phyloP scores from a whole-genome alignment of 2,797 vertebrate genomes.

The Silurus lanzhouensis region DNA sequence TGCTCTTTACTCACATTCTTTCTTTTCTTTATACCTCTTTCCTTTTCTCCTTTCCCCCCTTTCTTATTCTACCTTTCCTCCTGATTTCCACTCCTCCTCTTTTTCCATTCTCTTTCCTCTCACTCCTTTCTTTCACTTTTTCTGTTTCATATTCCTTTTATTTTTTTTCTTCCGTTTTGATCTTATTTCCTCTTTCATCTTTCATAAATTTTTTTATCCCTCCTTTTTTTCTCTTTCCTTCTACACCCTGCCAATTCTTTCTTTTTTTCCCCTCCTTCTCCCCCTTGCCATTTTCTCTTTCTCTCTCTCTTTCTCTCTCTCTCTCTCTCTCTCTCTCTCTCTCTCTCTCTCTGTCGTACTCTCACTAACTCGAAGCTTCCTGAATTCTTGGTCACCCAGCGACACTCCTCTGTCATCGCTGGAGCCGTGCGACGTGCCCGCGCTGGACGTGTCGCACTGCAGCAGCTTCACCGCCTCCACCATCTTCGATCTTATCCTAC shows the following conservation, averaged over 20 bases:
- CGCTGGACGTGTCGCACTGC: constrained; percentile 72
- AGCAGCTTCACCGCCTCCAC: constrained; percentile 74
- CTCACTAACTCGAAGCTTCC: constrained; percentile 73
- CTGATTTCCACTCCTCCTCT: constrained; percentile 16
- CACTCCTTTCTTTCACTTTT: constrained; percentile 56
- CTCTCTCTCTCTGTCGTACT: constrained; percentile 29
- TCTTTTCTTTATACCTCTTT: constrained; percentile 28
- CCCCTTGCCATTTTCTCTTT: constrained; percentile 61
- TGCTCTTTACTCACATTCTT: neutral
- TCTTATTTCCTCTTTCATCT: constrained; percentile 31
- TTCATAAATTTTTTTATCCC: constrained; percentile 53
- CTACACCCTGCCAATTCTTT: neutral
- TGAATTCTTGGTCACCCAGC: constrained; percentile 88
- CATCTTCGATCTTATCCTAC: constrained; percentile 78
- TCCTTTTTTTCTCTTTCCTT: constrained; percentile 35
- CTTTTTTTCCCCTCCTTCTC: constrained; percentile 37
- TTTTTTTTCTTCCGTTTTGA: constrained; percentile 28
- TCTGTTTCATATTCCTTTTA: no score
- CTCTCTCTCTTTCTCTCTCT: constrained; percentile 59
- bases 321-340: constrained; percentile 61
- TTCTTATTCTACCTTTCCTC: neutral
- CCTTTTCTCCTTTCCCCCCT: constrained; percentile 39
- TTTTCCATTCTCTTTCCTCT: constrained; percentile 56
- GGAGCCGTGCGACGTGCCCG: constrained; percentile 75
- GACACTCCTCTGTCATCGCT: constrained; percentile 77